These are phyloP conservation scores for Orthosia gothica DNA, from an alignment of 2,888 invertebrate species.

Conservation along the genomic window DNA sequence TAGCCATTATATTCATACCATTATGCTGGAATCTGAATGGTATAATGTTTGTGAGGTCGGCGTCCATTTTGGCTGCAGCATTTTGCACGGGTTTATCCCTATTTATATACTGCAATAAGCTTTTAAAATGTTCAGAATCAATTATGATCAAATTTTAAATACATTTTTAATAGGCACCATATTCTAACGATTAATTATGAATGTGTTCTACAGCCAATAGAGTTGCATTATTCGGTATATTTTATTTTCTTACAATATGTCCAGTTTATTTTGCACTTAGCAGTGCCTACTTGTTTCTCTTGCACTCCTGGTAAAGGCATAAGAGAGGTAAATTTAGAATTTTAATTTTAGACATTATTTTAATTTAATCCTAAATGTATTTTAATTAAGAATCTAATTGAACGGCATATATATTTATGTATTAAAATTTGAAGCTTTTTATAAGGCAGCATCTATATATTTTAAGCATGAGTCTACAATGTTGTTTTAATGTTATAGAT, in stretches of 20 bases:
- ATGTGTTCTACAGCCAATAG: slow-evolving; percentile 20
- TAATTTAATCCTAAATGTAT: slow-evolving; percentile 84
- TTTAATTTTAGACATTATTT: slow-evolving; percentile 84
- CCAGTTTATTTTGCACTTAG: slow-evolving; percentile 29
- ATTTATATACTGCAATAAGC: slow-evolving; percentile 18
- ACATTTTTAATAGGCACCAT: slow-evolving; percentile 27
- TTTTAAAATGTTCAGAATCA: slow-evolving; percentile 43
- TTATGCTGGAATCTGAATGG: slow-evolving; percentile 41
- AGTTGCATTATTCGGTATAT: slow-evolving; percentile 17
- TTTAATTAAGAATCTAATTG: slow-evolving; percentile 87
- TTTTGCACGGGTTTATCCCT: slow-evolving; percentile 1
- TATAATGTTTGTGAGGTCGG: slow-evolving; percentile 36
- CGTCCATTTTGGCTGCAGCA: slow-evolving; percentile 27
- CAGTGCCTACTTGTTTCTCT: slow-evolving; percentile 67
- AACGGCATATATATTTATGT: slow-evolving; percentile 82
- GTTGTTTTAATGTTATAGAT: slow-evolving; percentile 79
- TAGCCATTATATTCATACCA: slow-evolving; percentile 26
- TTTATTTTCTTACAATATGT: slow-evolving; percentile 8
- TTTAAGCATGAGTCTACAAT: slow-evolving; percentile 81
- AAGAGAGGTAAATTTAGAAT: slow-evolving; percentile 83
- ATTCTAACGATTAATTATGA: slow-evolving; percentile 41
- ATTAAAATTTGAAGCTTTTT: slow-evolving; percentile 85
- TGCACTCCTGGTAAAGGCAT: slow-evolving; percentile 80
- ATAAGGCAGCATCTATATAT: slow-evolving; percentile 84
- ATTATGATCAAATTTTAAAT: slow-evolving; percentile 43